Evolutionary conservation across 2,888 invertebrate genomes (phyloP).

Genomic region (Sinelater perroti): DNA sequence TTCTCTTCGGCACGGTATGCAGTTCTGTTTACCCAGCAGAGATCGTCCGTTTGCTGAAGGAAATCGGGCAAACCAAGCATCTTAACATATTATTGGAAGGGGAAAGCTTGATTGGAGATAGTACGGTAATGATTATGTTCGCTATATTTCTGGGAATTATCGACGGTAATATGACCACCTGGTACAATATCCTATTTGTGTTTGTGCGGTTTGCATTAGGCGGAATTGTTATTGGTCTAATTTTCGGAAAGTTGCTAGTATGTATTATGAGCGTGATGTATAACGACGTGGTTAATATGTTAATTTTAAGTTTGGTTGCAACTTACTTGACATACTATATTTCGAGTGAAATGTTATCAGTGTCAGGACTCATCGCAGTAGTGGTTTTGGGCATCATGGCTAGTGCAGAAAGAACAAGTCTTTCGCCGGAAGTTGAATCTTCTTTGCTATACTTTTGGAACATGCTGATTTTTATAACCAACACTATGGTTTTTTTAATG

Average conservation of each 20-base stretch:
- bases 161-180: background rate
- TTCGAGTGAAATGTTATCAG: slow-evolving; percentile 6
- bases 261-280: slow-evolving; percentile 16
- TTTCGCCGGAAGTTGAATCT: slow-evolving; percentile 16
- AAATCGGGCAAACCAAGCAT: slow-evolving; percentile 26
- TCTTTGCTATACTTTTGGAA: slow-evolving; percentile 27
- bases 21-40: slow-evolving; percentile 19
- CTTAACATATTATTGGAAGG: slow-evolving; percentile 27
- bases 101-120: slow-evolving; percentile 25
- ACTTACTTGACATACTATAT: slow-evolving; percentile 21
- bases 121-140: slow-evolving; percentile 21
- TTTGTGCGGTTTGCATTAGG: slow-evolving; percentile 23
- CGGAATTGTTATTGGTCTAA: slow-evolving; percentile 11
- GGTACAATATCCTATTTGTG: slow-evolving; percentile 14
- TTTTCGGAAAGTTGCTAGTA: slow-evolving; percentile 1
- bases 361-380: slow-evolving; percentile 19
- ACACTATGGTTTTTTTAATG: slow-evolving; percentile 18
- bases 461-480: slow-evolving; percentile 9
- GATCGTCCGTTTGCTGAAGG: slow-evolving; percentile 18
- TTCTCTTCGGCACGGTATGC: slow-evolving; percentile 23
- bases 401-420: slow-evolving; percentile 26
- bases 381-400: slow-evolving; percentile 25
- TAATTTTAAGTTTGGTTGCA: slow-evolving; percentile 14
- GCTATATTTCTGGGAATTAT: slow-evolving; percentile 13
- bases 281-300: slow-evolving; percentile 19